Base-by-base conservation (phyloP, 2,888 invertebrate genomes). In the Chrysomela aeneicollis region DNA sequence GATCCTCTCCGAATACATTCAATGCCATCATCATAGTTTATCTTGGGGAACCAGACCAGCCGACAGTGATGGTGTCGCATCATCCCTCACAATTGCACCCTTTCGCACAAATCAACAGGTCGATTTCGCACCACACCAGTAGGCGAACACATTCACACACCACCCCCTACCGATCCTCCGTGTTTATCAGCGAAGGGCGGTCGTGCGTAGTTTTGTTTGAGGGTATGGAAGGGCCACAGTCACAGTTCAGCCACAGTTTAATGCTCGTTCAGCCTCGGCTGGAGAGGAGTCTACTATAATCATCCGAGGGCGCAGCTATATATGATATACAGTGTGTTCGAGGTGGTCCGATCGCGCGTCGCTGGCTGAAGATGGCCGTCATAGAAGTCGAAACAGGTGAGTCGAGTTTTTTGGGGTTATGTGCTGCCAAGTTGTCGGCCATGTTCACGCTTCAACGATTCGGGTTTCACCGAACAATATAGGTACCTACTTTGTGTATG, bases 61-160 rank as follows among this genome's bases (percentile, higher is more conserved):
- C 59, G 59, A 55, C 61, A 50, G 30, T 22, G 12, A 12, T 15
- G n/a, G n/a, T n/a, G n/a, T 42, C 42, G 6, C 9, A n/a, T 42
- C 8, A 42, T 15, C 15, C 42, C 42, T 12, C n/a, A 42, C n/a
- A 42, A n/a, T 42, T n/a, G n/a, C 42, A 3, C 15, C 46, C 18
- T 22, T 30, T 46, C 42, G 18, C 61, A 54, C 64, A 61, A 50
- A 60, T 59, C 64, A 67, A 67, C 67, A 67, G 64, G 67, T 64
- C 62, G 65, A 62, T 65, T 62, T 65, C 62, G 62, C 67, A 57
- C 67, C 64, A 46, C 46, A 51, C 49, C 17, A 49, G 54, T 26
- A 26, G 22, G 26, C 61, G 22, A 18, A 59, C 62, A 35, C 35
- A 35, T 12, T 10, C 35, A 10, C 35, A 35, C 15, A 42, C 57